Conservation (phyloP, 2,797 vertebrate species). For the Pseudochirops corinnae region DNA sequence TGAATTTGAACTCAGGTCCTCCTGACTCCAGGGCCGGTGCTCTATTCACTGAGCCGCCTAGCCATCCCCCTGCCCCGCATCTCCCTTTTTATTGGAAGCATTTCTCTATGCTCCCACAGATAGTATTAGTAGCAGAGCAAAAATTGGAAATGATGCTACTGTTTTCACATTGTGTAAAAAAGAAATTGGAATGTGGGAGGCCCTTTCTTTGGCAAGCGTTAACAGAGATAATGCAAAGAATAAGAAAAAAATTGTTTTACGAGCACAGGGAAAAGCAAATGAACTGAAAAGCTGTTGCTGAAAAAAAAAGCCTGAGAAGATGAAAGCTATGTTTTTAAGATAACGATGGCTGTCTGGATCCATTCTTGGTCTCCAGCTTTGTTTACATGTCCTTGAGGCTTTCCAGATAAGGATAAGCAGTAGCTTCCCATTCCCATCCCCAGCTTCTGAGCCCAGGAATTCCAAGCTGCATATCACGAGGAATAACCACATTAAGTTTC, state of each 20-base stretch:
- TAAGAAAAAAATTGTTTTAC: too few relatives aligned
- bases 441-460: not conserved
- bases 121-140: conserved; percentile 90
- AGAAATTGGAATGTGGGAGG: conserved; percentile 87
- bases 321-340: too few relatives aligned
- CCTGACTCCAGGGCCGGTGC: too few relatives aligned
- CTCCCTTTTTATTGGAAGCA: conserved; percentile 92
- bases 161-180: conserved; percentile 92
- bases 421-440: not conserved
- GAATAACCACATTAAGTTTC: not conserved
- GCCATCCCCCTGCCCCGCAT: too few relatives aligned
- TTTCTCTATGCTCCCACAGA: conserved; percentile 90
- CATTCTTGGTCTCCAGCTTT: too few relatives aligned
- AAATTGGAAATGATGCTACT: conserved; percentile 89
- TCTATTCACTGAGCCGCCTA: too few relatives aligned
- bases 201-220: conserved; percentile 82
- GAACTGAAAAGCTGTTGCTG: too few relatives aligned
- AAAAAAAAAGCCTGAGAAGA: too few relatives aligned
- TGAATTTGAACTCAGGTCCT: too few relatives aligned
- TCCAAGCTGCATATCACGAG: not conserved
- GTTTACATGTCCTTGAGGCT: not conserved
- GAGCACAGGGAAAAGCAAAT: too few relatives aligned
- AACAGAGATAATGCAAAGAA: too few relatives aligned
- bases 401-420: not conserved
- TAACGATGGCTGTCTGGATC: too few relatives aligned